Conservation (phyloP, 2,888 invertebrate species). For the Drosophila borealis region DNA sequence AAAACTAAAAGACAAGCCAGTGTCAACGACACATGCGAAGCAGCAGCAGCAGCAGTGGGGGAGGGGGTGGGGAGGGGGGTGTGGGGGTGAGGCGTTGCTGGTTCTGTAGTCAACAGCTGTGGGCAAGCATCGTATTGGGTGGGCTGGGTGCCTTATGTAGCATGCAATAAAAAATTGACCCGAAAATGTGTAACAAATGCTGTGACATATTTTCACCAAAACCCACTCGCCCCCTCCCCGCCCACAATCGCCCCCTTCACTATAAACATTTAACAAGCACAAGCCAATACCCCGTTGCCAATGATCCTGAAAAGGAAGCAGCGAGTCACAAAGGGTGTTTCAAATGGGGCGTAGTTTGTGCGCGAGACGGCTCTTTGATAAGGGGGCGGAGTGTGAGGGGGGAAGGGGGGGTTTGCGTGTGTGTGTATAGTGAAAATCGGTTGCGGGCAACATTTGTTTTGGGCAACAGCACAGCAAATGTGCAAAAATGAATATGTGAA, state of each 20-base stretch:
- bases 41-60: too few species aligned
- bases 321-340: conserved; percentile 61
- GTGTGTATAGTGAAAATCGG: conserved; percentile 63
- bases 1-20: conserved; percentile 67
- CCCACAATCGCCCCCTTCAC: background rate
- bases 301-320: conserved; percentile 75
- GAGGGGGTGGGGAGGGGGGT: too few species aligned
- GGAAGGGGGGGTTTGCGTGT: background rate
- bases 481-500: conserved; percentile 68
- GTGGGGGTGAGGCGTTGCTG: background rate
- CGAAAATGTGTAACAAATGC: conserved; percentile 80
- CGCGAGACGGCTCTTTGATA: conserved; percentile 25
- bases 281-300: conserved; percentile 54
- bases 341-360: conserved; percentile 42
- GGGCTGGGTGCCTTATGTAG: conserved; percentile 53
- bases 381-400: background rate
- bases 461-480: conserved; percentile 69
- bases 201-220: conserved; percentile 78
- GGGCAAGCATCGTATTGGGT: conserved; percentile 49
- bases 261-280: background rate
- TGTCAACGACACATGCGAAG: conserved; percentile 68
- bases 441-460: conserved; percentile 76
- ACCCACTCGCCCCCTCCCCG: background rate
- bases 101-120: conserved; percentile 61
- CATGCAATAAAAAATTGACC: conserved; percentile 77